Evolutionary conservation across 2,888 invertebrate genomes (phyloP), one percentile per base, ranked within the genome.

Genomic region (Brenthis ino): DNA sequence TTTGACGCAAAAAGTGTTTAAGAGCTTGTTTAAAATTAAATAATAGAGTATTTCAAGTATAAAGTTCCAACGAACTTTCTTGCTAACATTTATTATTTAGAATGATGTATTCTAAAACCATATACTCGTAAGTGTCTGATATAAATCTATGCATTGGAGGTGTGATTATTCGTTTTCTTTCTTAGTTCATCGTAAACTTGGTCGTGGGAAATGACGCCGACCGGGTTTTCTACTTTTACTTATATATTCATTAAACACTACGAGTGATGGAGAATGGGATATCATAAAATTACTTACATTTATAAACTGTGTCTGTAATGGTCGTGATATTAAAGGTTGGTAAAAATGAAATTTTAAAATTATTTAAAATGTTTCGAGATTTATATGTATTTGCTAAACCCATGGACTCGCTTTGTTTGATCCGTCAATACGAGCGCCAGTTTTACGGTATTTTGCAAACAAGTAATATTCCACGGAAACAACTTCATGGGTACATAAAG

Each of bases 121-220:
- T 47, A 58, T 54, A 53, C 16, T 16, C 16, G 16, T 16, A 54
- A 53, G 16, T 3, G 24, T 47, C n/a, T 8, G 20, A 16, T 60
- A 51, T 51, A 53, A 61, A 60, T 64, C n/a, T 43, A 47, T n/a
- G 50, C 56, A 56, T 43, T 56, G 55, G 20, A 28, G n/a, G 37
- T 50, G 16, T 63, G 51, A 60, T 60, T 60, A 60, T 54, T 55
- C 47, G 50, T 63, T 72, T 66, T 66, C 55, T 57, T 64, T 69
- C 75, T 77, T 79, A 78, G 83, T 80, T 79, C 80, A 78, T 79
- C 79, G 79, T 76, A 75, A 80, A 79, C 81, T 82, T 84, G 84
- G 80, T 84, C 89, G 88, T 89, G 89, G 84, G 89, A 89, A 88
- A 67, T 74, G 67, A 74, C 77, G 74, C 78, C 78, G 77, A 76